These are phyloP conservation scores for Diplolepis rosae DNA, from an alignment of 2,888 invertebrate genomes.

Conservation along the genomic window DNA sequence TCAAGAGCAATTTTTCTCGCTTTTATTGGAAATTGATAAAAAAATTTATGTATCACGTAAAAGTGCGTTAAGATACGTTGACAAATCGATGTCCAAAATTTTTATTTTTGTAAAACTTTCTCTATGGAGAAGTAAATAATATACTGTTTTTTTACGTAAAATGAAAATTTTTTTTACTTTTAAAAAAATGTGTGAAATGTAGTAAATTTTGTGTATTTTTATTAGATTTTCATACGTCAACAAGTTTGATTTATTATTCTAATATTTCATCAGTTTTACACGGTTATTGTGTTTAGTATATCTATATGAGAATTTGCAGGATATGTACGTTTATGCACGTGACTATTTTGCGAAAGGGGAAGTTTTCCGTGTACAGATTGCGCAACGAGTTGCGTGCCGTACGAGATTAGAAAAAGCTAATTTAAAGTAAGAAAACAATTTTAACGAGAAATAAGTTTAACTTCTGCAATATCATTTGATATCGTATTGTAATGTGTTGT, in stretches of 20 bases:
- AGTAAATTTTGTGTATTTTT: background rate
- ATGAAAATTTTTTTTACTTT: too few species aligned
- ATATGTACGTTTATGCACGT: conserved; percentile 1
- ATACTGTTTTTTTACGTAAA: too few species aligned
- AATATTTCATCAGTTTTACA: background rate
- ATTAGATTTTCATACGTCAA: background rate
- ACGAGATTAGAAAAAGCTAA: background rate
- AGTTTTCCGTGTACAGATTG: background rate
- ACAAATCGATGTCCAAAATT: too few species aligned
- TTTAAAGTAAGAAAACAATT: background rate
- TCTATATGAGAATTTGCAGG: background rate
- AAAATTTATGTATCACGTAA: background rate
- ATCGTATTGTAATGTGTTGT: too few species aligned
- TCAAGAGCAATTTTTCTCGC: background rate
- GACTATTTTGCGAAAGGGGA: background rate
- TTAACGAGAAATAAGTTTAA: background rate
- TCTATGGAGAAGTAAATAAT: too few species aligned
- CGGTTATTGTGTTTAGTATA: background rate
- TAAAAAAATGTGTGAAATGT: too few species aligned
- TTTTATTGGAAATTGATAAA: background rate
- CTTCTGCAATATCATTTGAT: background rate
- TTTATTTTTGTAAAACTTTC: background rate
- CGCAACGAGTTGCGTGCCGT: background rate
- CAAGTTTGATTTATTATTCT: background rate
- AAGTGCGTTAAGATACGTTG: too few species aligned